phyloP scores from a whole-genome alignment of 2,888 invertebrate genomes.

The Polymixis lichenea region DNA sequence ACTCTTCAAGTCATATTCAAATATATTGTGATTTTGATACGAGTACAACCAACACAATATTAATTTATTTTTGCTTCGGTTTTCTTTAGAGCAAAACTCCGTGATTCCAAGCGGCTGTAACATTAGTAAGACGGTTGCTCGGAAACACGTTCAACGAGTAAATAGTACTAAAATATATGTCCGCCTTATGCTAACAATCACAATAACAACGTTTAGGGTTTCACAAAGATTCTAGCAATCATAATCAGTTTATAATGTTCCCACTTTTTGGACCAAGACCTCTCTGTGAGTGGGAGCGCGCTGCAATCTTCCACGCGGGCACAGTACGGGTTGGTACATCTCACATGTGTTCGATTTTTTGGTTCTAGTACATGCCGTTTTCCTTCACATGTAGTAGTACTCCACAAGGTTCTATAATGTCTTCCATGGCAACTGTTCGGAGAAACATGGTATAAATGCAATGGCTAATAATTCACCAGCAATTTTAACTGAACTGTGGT shows the following conservation, averaged over 20 bases:
- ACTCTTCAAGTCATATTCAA: not conserved
- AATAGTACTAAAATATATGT: slow-evolving; percentile 37
- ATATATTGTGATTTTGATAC: slow-evolving; percentile 5
- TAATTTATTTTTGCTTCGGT: slow-evolving; percentile 9
- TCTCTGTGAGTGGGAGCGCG: too few species aligned
- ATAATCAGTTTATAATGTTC: too few species aligned
- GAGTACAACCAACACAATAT: slow-evolving; percentile 1
- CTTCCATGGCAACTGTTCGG: slow-evolving; percentile 97
- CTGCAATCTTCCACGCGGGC: too few species aligned
- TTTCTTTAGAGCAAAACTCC: slow-evolving; percentile 23
- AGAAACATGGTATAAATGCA: not conserved
- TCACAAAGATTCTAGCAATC: not conserved
- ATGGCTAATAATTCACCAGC: not conserved
- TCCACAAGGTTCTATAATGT: slow-evolving; percentile 99
- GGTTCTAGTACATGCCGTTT: too few species aligned
- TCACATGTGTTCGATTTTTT: too few species aligned
- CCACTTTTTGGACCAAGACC: too few species aligned
- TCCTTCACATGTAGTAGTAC: slow-evolving; percentile 99
- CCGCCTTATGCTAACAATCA: slow-evolving; percentile 8
- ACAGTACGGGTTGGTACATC: too few species aligned
- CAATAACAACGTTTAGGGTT: not conserved
- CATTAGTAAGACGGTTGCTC: slow-evolving; percentile 30
- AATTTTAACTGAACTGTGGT: not conserved
- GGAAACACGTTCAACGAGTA: slow-evolving; percentile 19
- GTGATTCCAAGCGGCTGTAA: slow-evolving; percentile 13